Evolutionary conservation across 2,797 vertebrate genomes (phyloP).

Genomic region (Rhinophrynus dorsalis): DNA sequence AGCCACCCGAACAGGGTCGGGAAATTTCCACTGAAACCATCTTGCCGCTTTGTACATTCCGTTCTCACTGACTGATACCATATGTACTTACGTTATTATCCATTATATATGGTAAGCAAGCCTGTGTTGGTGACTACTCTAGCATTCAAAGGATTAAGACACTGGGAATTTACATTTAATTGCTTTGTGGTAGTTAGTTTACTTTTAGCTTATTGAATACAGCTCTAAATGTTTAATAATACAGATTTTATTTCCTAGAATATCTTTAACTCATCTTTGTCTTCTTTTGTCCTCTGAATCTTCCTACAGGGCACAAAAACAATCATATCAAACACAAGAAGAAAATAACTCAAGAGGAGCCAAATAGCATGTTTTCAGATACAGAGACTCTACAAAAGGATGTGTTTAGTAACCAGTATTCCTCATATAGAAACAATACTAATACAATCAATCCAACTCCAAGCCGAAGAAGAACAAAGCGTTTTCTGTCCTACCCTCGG

Average conservation of each 20-base stretch:
- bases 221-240: background rate
- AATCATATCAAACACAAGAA: constrained; percentile 72
- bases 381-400: constrained; percentile 71
- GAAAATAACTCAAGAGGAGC: constrained; percentile 64
- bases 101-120: too few relatives aligned
- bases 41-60: too few relatives aligned
- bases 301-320: constrained; percentile 74
- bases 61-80: too few relatives aligned
- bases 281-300: constrained; percentile 26
- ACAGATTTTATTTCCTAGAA: background rate
- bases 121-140: too few relatives aligned
- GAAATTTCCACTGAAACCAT: too few relatives aligned
- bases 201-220: too few relatives aligned
- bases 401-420: constrained; percentile 64
- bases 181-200: too few relatives aligned
- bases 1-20: too few relatives aligned
- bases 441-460: constrained; percentile 70
- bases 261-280: background rate
- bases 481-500: constrained; percentile 96
- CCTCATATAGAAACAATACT: constrained; percentile 63
- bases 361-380: constrained; percentile 68
- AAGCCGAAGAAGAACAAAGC: constrained; percentile 86
- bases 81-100: too few relatives aligned
- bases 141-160: too few relatives aligned
- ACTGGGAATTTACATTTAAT: too few relatives aligned